Evolutionary conservation across 2,797 vertebrate species (phyloP), one percentile per base, ranked within the genome.

Genomic region (Neomorphus geoffroyi): DNA sequence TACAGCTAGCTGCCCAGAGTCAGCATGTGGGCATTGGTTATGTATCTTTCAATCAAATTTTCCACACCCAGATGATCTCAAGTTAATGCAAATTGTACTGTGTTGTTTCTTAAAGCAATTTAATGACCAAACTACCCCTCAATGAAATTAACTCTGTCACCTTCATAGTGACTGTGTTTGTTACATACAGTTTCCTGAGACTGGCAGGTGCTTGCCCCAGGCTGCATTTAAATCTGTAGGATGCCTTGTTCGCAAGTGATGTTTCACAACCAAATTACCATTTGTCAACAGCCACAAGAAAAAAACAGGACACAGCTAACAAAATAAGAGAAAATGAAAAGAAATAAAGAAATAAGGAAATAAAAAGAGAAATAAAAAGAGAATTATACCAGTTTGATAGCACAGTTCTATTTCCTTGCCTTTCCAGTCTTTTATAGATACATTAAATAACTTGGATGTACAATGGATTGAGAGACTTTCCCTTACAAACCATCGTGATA

Each of bases 201-300:
- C 45, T 64, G 87, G 90, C 62, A 92, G 91, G 85, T 96, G 45
- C 54, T 95, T 90, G 85, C 89, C 91, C 73, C 58, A 80, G 93
- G 90, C 82, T 91, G 62, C 18, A 5, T 61, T 92, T 78, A 65
- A 87, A 54, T 35, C 75, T 62, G 48, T 30, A 80, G 64, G 54
- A 78, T 45, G 66, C 81, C 83, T n/a, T 84, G 78, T 39, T 91
- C n/a, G 53, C 67, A 88, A 93, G 48, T 18, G 37, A 80, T 74
- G 80, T 54, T 96, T 94, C 93, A 87, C 88, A 94, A 61, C 27
- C 71, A 85, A 88, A 93, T 81, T 71, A 90, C 67, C 48, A 58
- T 88, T 92, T 90, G 60, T 90, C 64, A 90, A 77, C 67, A 71
- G 30, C 1, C 2, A 71, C 51, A 86, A 93, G 46, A 75, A 83